A percentile compares a stretch with the other conserved stretches of the same genome.
Evolutionary conservation across 23 tunicate genomes (phyloP).

Genomic region (Aplidium turbinatum): DNA sequence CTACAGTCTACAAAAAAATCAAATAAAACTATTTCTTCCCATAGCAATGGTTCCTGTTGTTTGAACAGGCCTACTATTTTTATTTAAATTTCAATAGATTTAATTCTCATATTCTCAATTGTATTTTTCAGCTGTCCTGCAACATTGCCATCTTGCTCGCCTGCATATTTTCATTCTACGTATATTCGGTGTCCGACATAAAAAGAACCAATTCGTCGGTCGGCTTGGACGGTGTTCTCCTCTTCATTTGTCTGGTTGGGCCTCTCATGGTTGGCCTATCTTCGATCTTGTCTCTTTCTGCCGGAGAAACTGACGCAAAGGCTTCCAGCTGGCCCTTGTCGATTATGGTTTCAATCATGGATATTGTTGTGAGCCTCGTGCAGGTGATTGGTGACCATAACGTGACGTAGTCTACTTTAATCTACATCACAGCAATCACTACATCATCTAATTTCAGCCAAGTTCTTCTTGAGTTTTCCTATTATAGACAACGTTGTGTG

Average conservation of each 20-base stretch:
- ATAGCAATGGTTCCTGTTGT: no score
- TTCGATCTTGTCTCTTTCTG: slow-evolving; percentile 32
- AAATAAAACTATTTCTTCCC: no score
- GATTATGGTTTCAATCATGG: background rate
- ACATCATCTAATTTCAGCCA: no score
- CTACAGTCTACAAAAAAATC: no score
- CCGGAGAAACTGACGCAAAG: slow-evolving; percentile 22
- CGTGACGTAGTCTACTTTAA: no score
- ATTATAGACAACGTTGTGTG: no score
- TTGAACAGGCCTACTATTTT: no score
- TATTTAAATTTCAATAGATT: no score
- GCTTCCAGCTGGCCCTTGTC: slow-evolving; percentile 23
- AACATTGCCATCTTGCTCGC: slow-evolving; percentile 13
- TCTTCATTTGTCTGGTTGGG: slow-evolving; percentile 48
- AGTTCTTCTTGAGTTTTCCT: no score
- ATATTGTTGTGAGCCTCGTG: slow-evolving; percentile 23
- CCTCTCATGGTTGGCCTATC: slow-evolving; percentile 40
- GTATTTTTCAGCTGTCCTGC: slow-evolving; percentile 15
- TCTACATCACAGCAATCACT: no score
- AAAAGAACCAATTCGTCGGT: slow-evolving; percentile 4
- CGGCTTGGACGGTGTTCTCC: slow-evolving; percentile 51
- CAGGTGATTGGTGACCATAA: slow-evolving; percentile 8
- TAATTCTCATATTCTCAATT: no score
- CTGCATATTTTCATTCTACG: slow-evolving; percentile 4
- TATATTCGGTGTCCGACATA: slow-evolving; percentile 8